phyloP scores from a whole-genome alignment of 2,888 invertebrate species.

The Parnassius smintheus region DNA sequence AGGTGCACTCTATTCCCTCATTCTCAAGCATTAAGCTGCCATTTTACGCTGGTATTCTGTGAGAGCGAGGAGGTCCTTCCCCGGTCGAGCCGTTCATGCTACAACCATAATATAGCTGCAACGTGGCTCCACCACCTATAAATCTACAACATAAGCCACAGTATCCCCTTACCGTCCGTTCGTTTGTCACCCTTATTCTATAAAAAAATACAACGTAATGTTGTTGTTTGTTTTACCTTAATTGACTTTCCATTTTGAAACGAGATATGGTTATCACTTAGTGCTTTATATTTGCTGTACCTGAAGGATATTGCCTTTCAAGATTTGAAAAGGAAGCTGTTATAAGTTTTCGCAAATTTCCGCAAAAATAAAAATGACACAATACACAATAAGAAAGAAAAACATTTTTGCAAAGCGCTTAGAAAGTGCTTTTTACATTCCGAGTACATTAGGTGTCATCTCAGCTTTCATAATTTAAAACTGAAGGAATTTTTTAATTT shows the following conservation, averaged over 20 bases:
- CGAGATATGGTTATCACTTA: conserved; percentile 33
- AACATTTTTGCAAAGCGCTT: conserved; percentile 19
- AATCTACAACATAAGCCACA: too few species aligned
- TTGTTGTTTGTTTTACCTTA: conserved; percentile 17
- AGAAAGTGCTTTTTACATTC: conserved; percentile 17
- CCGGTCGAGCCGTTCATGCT: too few species aligned
- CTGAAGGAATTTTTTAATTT: conserved; percentile 24
- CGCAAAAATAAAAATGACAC: conserved; percentile 3
- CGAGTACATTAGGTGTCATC: conserved; percentile 8
- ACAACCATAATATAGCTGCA: too few species aligned
- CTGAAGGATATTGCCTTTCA: neutral
- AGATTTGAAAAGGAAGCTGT: conserved; percentile 8
- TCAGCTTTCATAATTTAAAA: conserved; percentile 27
- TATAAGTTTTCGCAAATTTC: conserved; percentile 6
- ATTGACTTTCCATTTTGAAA: conserved; percentile 27
- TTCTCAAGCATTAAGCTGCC: too few species aligned
- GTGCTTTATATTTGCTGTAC: conserved; percentile 32
- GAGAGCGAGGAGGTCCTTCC: too few species aligned
- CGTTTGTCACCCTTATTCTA: too few species aligned
- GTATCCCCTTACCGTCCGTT: too few species aligned
- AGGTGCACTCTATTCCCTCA: too few species aligned
- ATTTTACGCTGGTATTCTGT: too few species aligned
- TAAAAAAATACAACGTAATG: too few species aligned
- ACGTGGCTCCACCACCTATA: too few species aligned
- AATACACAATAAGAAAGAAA: too few species aligned